phyloP scores from a whole-genome alignment of 2,888 invertebrate species.

The Cryptosula pallasiana region DNA sequence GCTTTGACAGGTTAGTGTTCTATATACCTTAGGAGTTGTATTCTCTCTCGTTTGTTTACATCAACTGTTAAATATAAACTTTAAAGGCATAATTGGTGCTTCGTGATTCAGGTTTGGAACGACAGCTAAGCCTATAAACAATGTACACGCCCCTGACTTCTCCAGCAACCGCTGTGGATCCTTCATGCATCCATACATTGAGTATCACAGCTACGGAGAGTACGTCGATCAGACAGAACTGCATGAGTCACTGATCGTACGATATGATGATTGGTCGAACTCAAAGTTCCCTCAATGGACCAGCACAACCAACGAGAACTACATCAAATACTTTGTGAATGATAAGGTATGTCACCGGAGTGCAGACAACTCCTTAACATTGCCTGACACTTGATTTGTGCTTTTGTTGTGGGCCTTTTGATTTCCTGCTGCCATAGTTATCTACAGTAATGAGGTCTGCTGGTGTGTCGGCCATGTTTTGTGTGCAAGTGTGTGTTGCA shows the following conservation, averaged over 20 bases:
- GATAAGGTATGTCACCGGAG: conserved; percentile 18
- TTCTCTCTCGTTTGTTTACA: too few relatives aligned
- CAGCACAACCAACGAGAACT: conserved; percentile 13
- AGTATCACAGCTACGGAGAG: conserved; percentile 17
- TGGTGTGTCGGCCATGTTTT: too few relatives aligned
- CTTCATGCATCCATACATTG: conserved; percentile 18
- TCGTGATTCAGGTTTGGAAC: conserved; percentile 23
- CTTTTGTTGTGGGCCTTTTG: too few relatives aligned
- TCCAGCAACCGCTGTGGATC: conserved; percentile 8
- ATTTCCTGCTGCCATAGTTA: too few relatives aligned
- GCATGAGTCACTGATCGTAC: conserved; percentile 21
- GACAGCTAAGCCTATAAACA: conserved; percentile 9
- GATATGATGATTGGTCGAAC: conserved; percentile 23
- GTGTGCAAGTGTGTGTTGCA: too few relatives aligned
- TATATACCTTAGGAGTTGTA: too few relatives aligned
- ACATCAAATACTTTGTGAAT: conserved; percentile 23
- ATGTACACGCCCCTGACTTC: conserved; percentile 24
- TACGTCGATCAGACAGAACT: conserved; percentile 15
- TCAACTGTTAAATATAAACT: too few relatives aligned
- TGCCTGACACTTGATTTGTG: too few relatives aligned
- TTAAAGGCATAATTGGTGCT: too few relatives aligned
- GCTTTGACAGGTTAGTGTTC: conserved; percentile 15
- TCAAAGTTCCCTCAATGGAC: conserved; percentile 24
- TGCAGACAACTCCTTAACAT: too few relatives aligned
- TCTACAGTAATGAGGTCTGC: too few relatives aligned